Evolutionary conservation across 2,797 vertebrate genomes (phyloP).

Genomic region (Macropus fuliginosus): DNA sequence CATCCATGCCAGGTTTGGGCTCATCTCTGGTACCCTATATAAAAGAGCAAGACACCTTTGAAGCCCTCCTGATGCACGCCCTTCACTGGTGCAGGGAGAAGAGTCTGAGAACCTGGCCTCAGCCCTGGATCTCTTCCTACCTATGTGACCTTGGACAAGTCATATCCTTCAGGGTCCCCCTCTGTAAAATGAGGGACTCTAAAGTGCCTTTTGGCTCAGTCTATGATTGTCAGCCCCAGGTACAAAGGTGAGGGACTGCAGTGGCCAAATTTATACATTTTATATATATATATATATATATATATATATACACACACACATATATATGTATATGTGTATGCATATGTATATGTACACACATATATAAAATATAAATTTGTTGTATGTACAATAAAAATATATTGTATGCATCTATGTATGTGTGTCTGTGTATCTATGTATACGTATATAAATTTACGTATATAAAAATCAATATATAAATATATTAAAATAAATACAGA

Average conservation of each 20-base stretch:
- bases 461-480: no score
- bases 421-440: no score
- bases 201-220: not conserved
- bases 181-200: not conserved
- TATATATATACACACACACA: no score
- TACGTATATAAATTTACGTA: not conserved
- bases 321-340: not conserved
- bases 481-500: not conserved
- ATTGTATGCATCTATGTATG: not conserved
- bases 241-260: no score
- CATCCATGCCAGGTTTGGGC: not conserved
- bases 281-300: no score
- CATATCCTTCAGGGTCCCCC: not conserved
- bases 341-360: not conserved
- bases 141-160: not conserved
- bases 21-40: not conserved
- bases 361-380: no score
- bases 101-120: not conserved
- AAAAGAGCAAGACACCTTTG: not conserved
- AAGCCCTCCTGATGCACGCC: not conserved
- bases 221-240: not conserved
- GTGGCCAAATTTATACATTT: no score
- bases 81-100: not conserved
- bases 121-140: not conserved
- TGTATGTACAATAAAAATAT: no score